Evolutionary conservation across 1,140 invertebrate species (phyloP).

Genomic region (Eumeta japonica): DNA sequence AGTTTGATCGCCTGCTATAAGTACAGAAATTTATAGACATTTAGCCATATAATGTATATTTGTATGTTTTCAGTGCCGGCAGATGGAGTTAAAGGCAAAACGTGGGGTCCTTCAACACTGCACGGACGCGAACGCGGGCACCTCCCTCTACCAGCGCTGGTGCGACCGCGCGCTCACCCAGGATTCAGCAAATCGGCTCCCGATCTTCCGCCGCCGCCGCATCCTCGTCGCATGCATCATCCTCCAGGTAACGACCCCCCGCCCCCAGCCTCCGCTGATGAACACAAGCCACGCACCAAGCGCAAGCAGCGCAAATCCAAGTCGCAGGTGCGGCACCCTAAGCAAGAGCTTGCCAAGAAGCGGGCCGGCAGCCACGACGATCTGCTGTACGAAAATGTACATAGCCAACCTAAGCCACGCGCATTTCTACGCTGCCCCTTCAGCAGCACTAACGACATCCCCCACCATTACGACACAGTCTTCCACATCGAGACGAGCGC

Average conservation of each 20-base stretch:
- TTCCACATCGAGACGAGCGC: constrained; percentile 20
- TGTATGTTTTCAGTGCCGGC: constrained; percentile 70
- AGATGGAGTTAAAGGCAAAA: constrained; percentile 94
- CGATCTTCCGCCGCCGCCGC: constrained; percentile 75
- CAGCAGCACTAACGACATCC: constrained; percentile 21
- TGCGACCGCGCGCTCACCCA: constrained; percentile 34
- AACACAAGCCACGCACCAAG: constrained; percentile 12
- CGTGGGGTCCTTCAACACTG: constrained; percentile 92
- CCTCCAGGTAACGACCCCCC: constrained; percentile 60
- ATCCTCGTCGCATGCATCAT: constrained; percentile 47
- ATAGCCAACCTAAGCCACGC: constrained; percentile 19
- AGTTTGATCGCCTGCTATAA: too few relatives aligned
- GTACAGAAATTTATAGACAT: too few relatives aligned
- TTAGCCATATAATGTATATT: too few relatives aligned
- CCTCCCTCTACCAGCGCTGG: constrained; percentile 53
- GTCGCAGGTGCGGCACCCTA: constrained; percentile 25
- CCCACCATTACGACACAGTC: constrained; percentile 36
- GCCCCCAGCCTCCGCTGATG: constrained; percentile 15
- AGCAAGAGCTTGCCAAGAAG: constrained; percentile 20
- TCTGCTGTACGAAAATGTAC: constrained; percentile 30
- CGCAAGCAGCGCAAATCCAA: constrained; percentile 32
- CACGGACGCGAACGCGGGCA: constrained; percentile 87
- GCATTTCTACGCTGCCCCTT: constrained; percentile 31
- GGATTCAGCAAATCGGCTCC: constrained; percentile 67
- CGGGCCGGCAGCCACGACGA: constrained; percentile 40